phyloP scores from a whole-genome alignment of 2,113 vertebrate species.

The Emydura subglobosa region DNA sequence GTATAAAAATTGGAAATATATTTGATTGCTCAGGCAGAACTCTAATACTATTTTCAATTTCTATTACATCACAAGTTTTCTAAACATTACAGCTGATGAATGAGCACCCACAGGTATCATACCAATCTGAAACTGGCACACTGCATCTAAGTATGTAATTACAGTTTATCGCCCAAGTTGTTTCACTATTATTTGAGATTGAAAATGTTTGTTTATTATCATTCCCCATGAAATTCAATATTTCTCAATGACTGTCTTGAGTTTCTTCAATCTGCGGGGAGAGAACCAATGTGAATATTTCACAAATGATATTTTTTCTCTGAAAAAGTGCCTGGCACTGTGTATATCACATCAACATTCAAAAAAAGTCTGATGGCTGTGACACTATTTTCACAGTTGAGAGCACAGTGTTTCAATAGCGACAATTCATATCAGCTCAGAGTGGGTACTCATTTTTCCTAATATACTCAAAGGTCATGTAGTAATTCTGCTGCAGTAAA shows the following conservation, averaged over 20 bases:
- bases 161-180: not conserved
- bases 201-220: not conserved
- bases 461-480: conserved; percentile 2
- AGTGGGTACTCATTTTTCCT: not conserved
- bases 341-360: not conserved
- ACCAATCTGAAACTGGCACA: not conserved
- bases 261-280: not conserved
- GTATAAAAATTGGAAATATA: not conserved
- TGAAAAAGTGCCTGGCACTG: not conserved
- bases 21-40: conserved; percentile 28
- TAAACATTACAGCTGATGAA: conserved; percentile 1
- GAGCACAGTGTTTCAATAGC: conserved; percentile 15
- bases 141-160: not conserved
- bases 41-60: conserved; percentile 21
- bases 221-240: not conserved
- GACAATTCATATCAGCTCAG: not conserved
- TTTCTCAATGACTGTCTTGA: not conserved
- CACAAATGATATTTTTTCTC: not conserved
- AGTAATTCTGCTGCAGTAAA: conserved; percentile 13
- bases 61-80: not conserved
- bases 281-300: not conserved
- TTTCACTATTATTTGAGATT: not conserved
- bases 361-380: not conserved
- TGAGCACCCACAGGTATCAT: not conserved
- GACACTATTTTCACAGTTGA: conserved; percentile 15